Conservation (phyloP, 2,888 invertebrate genomes). For the Caprella mutica region DNA sequence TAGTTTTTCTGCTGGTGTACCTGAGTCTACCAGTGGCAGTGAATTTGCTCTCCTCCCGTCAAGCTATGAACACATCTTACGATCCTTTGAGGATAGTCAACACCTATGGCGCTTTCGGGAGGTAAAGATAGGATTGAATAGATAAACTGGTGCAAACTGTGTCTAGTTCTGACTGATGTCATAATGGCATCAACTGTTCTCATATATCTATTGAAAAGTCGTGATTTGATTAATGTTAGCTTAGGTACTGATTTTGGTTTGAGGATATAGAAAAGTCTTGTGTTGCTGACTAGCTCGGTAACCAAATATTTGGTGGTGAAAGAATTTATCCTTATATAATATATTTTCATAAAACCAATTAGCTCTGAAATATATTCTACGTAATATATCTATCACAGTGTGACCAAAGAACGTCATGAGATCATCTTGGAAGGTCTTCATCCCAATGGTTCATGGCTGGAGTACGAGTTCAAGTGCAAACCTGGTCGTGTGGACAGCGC, state of each 20-base stretch:
- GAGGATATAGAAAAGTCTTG: too few species aligned
- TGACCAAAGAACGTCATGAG: conserved; percentile 42
- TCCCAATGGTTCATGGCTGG: conserved; percentile 39
- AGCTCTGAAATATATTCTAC: neutral
- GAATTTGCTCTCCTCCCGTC: conserved; percentile 41
- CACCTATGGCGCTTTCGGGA: conserved; percentile 44
- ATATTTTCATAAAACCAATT: neutral
- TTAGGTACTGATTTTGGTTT: too few species aligned
- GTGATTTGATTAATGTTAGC: too few species aligned
- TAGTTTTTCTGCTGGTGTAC: conserved; percentile 39
- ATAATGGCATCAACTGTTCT: too few species aligned
- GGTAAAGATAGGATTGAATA: too few species aligned
- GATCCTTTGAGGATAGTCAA: conserved; percentile 43
- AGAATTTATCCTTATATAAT: too few species aligned
- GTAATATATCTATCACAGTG: conserved; percentile 35
- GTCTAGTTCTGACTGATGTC: too few species aligned
- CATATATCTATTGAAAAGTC: too few species aligned
- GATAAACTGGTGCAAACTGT: too few species aligned
- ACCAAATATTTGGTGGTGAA: too few species aligned
- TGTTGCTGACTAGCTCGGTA: too few species aligned
- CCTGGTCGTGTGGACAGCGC: conserved; percentile 40
- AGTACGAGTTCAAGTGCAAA: conserved; percentile 44
- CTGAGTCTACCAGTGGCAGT: conserved; percentile 43
- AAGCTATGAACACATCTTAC: conserved; percentile 43
- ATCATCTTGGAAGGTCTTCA: conserved; percentile 42